phyloP scores from a whole-genome alignment of 2,113 vertebrate species.

The Hiodon alosoides region DNA sequence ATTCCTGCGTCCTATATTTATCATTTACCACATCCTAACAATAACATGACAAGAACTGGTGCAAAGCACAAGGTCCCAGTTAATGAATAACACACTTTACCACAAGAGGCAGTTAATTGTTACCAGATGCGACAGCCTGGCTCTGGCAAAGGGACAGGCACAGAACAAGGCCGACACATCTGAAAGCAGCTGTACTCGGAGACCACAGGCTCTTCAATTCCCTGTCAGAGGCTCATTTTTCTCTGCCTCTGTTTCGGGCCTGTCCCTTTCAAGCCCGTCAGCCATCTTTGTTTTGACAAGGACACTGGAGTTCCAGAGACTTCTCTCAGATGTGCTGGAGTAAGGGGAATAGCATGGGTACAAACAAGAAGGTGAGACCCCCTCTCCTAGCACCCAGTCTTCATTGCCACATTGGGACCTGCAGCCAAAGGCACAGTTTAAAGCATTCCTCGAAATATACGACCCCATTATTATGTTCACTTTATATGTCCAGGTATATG shows the following conservation, averaged over 20 bases:
- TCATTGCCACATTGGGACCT: slow-evolving; percentile 29
- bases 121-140: slow-evolving; percentile 93
- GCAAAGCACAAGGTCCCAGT: slow-evolving; percentile 92
- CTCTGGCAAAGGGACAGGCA: slow-evolving; percentile 70
- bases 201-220: slow-evolving; percentile 85
- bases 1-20: slow-evolving; percentile 83
- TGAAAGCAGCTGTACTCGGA: slow-evolving; percentile 83
- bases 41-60: slow-evolving; percentile 95
- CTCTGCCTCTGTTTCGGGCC: slow-evolving; percentile 66
- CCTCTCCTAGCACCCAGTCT: slow-evolving; percentile 15
- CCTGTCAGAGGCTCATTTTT: slow-evolving; percentile 84
- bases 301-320: slow-evolving; percentile 76
- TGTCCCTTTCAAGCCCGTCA: slow-evolving; percentile 70
- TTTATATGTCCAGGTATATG: slow-evolving; percentile 31
- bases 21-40: slow-evolving; percentile 99
- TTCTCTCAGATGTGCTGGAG: slow-evolving; percentile 76
- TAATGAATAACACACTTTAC: slow-evolving; percentile 98
- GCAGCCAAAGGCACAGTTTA: slow-evolving; percentile 45
- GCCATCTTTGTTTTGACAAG: slow-evolving; percentile 90
- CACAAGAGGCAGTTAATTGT: slow-evolving; percentile 91
- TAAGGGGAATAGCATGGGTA: neutral
- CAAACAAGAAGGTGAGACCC: neutral
- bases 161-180: slow-evolving; percentile 76
- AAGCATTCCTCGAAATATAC: slow-evolving; percentile 66
- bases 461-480: slow-evolving; percentile 68